Evolutionary conservation across 2,888 invertebrate species (phyloP), one percentile per base, ranked within the genome.

Genomic region (Sarcophaga carnaria): DNA sequence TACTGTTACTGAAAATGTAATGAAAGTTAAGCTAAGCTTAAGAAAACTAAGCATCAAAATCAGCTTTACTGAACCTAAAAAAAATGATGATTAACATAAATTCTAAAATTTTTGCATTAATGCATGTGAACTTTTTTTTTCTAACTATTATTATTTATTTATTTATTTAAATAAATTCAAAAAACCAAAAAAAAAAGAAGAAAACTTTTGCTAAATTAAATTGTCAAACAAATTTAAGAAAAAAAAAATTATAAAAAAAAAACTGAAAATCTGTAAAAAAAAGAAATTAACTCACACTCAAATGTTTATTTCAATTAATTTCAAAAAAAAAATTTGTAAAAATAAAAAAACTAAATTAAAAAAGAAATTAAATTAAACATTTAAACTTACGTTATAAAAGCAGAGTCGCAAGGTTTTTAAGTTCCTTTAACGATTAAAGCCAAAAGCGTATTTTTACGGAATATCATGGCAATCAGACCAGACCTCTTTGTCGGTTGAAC

Each of bases 21-120:
- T 37, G 37, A 37, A 10, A 10, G 37, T 37, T 37, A 37, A 37
- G 37, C 37, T 37, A 37, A 37, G 37, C 8, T 37, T 37, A 25
- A 11, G 47, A 59, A 81, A 80, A 86, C 80, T 86, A 75, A 86
- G 79, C 66, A 87, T 75, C 75, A 84, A 84, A 84, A 84, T 79
- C 84, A 84, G 87, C 79, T 87, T 81, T 81, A 79, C 79, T 87
- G 81, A 87, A 81, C 87, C 79, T 81, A 83, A 83, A 79, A 79
- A 54, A 14, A 17, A 54, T 14, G 54, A 87, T 82, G 75, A 87
- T 87, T 87, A 87, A 87, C 84, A 82, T 76, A 84, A 87, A 87
- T 87, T 87, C 84, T 87, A 84, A 87, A 87, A 87, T 87, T 87
- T 82, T 87, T 87, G 84, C 87, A 84, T 82, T 87, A 76, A 81